These are phyloP conservation scores for Chaenodraco wilsoni DNA, from an alignment of 2,797 vertebrate genomes.

Conservation along the genomic window DNA sequence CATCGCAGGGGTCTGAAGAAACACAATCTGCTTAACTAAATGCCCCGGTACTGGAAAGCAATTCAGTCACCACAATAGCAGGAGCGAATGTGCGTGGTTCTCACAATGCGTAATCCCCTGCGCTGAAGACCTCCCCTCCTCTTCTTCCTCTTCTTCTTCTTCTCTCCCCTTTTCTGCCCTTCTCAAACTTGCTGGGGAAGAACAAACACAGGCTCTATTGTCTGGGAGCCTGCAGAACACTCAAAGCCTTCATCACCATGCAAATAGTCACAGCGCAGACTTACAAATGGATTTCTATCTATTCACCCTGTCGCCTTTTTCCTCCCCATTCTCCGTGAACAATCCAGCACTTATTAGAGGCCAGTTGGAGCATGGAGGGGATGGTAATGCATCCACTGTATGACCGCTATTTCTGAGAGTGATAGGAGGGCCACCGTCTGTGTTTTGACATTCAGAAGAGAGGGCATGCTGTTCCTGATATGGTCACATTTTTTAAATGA, in stretches of 20 bases:
- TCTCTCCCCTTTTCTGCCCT: conserved; percentile 62
- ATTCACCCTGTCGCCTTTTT: conserved; percentile 38
- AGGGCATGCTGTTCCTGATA: conserved; percentile 69
- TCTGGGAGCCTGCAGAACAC: conserved; percentile 84
- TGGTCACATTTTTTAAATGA: conserved; percentile 67
- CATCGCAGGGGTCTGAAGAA: conserved; percentile 53
- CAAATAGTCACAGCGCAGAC: conserved; percentile 83
- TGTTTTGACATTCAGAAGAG: conserved; percentile 80
- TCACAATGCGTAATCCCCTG: conserved; percentile 74
- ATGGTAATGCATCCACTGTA: conserved; percentile 78
- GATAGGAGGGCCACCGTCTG: conserved; percentile 73
- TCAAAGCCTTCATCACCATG: conserved; percentile 88
- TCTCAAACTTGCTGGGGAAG: conserved; percentile 82
- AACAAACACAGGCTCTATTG: conserved; percentile 94
- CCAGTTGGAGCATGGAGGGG: conserved; percentile 64
- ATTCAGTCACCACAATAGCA: conserved; percentile 61
- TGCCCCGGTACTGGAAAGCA: conserved; percentile 64
- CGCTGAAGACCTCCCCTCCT: conserved; percentile 70
- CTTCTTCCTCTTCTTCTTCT: conserved; percentile 67
- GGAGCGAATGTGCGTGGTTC: conserved; percentile 47
- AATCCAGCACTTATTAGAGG: conserved; percentile 78
- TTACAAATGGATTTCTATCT: conserved; percentile 84
- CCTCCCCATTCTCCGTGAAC: conserved; percentile 66
- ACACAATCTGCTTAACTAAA: conserved; percentile 71
- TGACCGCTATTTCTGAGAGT: conserved; percentile 74